phyloP scores from a whole-genome alignment of 37 sponge, comb jelly and placozoan genomes.

The Petrosia ficiformis region DNA sequence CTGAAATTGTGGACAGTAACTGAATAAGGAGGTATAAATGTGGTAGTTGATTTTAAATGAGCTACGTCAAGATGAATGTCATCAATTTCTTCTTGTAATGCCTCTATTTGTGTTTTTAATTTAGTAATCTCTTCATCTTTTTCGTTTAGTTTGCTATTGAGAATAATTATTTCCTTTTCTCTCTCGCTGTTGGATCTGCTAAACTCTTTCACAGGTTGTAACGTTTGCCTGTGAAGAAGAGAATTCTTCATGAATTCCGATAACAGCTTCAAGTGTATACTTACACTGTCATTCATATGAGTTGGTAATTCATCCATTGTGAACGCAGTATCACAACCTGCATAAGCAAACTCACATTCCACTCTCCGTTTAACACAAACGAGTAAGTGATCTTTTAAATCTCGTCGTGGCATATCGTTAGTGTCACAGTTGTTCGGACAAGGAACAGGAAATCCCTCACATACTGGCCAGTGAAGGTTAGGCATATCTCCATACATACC shows the following conservation, averaged over 20 bases:
- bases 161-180: not conserved
- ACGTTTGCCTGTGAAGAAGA: not conserved
- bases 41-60: not conserved
- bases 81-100: slow-evolving; percentile 10
- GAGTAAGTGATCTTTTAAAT: slow-evolving; percentile 13
- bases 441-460: slow-evolving; percentile 22
- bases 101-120: slow-evolving; percentile 3
- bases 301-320: not conserved
- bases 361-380: slow-evolving; percentile 20
- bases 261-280: slow-evolving; percentile 9
- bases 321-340: slow-evolving; percentile 21
- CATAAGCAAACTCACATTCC: slow-evolving; percentile 36
- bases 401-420: not conserved
- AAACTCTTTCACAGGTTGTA: not conserved
- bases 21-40: not conserved
- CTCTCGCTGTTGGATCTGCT: not conserved
- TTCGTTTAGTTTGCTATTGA: slow-evolving; percentile 7
- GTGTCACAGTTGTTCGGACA: slow-evolving; percentile 35
- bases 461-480: slow-evolving; percentile 1
- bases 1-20: not conserved
- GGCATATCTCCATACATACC: slow-evolving; percentile 35
- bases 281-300: not conserved
- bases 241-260: not conserved
- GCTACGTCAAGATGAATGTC: not conserved
- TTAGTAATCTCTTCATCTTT: slow-evolving; percentile 2